Conservation (phyloP, 30 jellyfish, hydroid and myxozoan genomes). For the Rhopilema esculentum region DNA sequence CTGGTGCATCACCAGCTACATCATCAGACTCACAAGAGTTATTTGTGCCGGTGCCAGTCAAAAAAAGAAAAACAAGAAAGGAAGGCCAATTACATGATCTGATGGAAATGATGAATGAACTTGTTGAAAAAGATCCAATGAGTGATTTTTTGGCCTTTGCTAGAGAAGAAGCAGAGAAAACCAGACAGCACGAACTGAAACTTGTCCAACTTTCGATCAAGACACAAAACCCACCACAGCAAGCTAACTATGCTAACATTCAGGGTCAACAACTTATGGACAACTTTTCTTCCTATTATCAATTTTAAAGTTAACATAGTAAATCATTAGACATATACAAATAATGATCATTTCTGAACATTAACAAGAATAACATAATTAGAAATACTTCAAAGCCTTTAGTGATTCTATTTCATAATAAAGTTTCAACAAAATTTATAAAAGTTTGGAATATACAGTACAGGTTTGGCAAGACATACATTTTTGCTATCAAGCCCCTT, state of each 20-base stretch:
- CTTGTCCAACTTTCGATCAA: slow-evolving; percentile 23
- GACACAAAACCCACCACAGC: slow-evolving; percentile 13
- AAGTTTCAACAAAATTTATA: neutral
- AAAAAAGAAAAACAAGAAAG: neutral
- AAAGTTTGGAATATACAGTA: neutral
- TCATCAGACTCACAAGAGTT: neutral
- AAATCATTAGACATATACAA: neutral
- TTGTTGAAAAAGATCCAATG: slow-evolving; percentile 7
- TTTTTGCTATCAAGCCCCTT: slow-evolving; percentile 6
- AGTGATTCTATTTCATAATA: neutral
- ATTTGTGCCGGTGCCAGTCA: slow-evolving; percentile 7
- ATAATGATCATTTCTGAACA: neutral
- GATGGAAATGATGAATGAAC: neutral
- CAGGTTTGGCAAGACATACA: neutral
- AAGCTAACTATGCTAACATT: slow-evolving; percentile 22
- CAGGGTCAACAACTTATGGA: slow-evolving; percentile 42
- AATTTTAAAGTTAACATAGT: neutral
- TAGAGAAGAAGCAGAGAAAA: slow-evolving; percentile 6
- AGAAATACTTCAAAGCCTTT: neutral
- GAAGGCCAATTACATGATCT: neutral
- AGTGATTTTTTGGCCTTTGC: neutral
- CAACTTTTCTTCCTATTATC: slow-evolving; percentile 29
- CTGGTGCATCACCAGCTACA: neutral
- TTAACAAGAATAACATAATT: neutral
- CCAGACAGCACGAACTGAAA: slow-evolving; percentile 22